Evolutionary conservation across 2,797 vertebrate species (phyloP), one percentile per base, ranked within the genome.

Genomic region (Ceryle rudis): DNA sequence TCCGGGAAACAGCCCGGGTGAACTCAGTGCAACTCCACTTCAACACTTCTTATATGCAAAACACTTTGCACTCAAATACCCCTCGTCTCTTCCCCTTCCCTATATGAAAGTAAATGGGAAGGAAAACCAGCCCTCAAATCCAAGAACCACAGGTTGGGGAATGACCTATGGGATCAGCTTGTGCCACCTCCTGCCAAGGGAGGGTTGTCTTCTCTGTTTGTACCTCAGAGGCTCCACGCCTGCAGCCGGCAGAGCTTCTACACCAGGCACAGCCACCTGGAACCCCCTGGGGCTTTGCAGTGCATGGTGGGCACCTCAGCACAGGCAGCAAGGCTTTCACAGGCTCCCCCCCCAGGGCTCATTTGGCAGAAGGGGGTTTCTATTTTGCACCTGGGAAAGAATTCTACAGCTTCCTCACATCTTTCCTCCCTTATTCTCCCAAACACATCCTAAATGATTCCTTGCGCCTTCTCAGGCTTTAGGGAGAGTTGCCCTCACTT

Each of bases 141-240:
- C 23, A 51, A 75, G 42, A 86, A 6, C 0, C 42, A 7, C 0
- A 0, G 8, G 5, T 33, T n/a, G 2, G 13, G 15, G 21, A 54
- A 65, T 4, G 15, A 72, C 10, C 31, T 61, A 6, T 0, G 0
- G 70, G 62, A 79, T 79, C 3, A 6, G 33, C 8, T 29, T 4
- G 0, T 44, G 31, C 10, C 22, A 61, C 21, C 46, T 88, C 13
- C 51, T 39, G 29, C 28, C n/a, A 21, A 51, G 9, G 14, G 19
- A 69, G 18, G 29, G 52, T 8, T 39, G 33, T 19, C 11, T 79
- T 7, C 17, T 22, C 5, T 26, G 4, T 31, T 29, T 25, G 2
- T 5, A 75, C 23, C 62, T 37, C 49, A n/a, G 58, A 66, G 35
- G 28, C 51, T 79, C 29, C n/a, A 39, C 0, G 1, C 26, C 47